Base-by-base conservation (phyloP, 2,797 vertebrate species). In the Coreius guichenoti region DNA sequence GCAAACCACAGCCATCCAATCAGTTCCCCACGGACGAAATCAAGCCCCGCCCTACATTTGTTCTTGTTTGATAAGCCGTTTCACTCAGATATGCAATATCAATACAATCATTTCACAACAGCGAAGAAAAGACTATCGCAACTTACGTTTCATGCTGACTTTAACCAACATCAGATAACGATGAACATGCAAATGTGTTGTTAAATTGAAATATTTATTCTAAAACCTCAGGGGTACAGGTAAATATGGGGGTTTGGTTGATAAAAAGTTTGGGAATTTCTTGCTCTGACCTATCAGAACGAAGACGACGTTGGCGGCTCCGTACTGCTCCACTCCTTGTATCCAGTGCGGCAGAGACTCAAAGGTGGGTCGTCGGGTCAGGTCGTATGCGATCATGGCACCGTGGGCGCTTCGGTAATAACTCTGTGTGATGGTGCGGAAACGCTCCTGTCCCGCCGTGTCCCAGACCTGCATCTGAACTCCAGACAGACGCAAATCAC, bases 401-500 rank as follows among this genome's bases (percentile, higher is more conserved):
- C 98, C 98, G 0, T 99, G 97, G 36, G 98, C 98, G 0, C 97
- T 98, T 82, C 98, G 97, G 90, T 99, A 99, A 88, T 98, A 99
- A 90, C 97, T 98, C 92, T 99, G 97, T 8, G 98, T 98, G 93
- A 99, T 98, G 80, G 98, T 98, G 56, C 96, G 96, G 91, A 99
- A 99, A 54, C 98, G 97, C 92, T 99, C 98, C 91, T 99, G 98
- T n/a, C 98, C 98, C 0, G 98, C 98, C 0, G 98, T 99, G 94
- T 99, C 98, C 98, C 98, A 99, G 73, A 99, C 96, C 90, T 99
- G 98, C 93, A 99, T 96, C 98, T 99, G 94, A 39, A 78, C 72
- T 78, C 21, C 51, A 81, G 12, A 17, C 68, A 67, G 19, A 84
- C 69, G 65, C 26, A 67, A 67, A 54, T 54, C 39, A 70, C 14